phyloP scores from a whole-genome alignment of 2,888 invertebrate species.

The Philhelius pedissequus region DNA sequence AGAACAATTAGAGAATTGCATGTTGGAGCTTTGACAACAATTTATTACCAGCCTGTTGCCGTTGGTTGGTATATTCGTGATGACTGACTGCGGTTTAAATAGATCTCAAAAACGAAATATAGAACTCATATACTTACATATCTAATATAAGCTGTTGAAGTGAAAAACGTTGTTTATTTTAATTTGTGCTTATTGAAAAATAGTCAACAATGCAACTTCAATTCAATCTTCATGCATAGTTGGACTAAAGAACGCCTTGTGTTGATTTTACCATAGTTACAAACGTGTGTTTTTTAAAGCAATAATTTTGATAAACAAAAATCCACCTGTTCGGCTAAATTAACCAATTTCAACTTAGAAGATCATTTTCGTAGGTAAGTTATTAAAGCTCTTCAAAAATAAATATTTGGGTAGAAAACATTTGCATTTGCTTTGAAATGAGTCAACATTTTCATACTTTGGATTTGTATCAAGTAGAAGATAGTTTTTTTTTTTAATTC shows the following conservation, averaged over 20 bases:
- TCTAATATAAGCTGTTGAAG: neutral
- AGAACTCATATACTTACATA: neutral
- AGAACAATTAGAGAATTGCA: slow-evolving; percentile 51
- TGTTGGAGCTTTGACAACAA: slow-evolving; percentile 33
- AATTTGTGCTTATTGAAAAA: neutral
- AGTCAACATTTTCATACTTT: no score
- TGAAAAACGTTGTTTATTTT: slow-evolving; percentile 6
- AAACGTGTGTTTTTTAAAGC: no score
- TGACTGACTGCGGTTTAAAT: slow-evolving; percentile 2
- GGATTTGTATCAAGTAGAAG: no score
- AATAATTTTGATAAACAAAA: no score
- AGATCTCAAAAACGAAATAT: slow-evolving; percentile 13
- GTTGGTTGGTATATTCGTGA: neutral
- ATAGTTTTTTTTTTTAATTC: no score
- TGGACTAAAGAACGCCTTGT: neutral
- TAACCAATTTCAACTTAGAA: no score
- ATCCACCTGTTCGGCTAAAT: no score
- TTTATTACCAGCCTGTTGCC: neutral
- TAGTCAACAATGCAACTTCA: neutral
- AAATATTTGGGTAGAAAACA: no score
- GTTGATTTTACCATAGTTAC: neutral
- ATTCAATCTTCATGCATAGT: neutral
- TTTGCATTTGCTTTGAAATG: no score
- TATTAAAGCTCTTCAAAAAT: no score
- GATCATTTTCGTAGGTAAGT: no score